Base-by-base conservation (phyloP, 2,888 invertebrate species). In the Brachycybe producta region DNA sequence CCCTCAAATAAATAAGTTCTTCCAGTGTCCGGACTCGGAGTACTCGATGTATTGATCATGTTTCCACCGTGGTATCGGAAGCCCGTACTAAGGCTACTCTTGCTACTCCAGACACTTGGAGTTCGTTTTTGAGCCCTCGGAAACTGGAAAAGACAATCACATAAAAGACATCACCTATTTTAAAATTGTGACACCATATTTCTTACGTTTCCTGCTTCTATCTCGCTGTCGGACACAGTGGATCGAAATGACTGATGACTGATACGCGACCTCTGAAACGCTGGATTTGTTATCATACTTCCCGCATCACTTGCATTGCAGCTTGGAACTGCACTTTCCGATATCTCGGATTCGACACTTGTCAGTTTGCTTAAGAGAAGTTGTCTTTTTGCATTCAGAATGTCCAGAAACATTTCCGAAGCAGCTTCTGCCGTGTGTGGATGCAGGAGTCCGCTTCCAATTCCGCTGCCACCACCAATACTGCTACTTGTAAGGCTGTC, bases 221-320 rank as follows among this genome's bases (percentile, higher is more conserved):
- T 83, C 74, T 92, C 92, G 64, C 88, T 90, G 70, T 92, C 92
- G 61, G 91, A 92, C 63, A 90, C 84, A 60, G 90, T 86, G 61
- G 88, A 87, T 65, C 90, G 80, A 49, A 68, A 65, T 50, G 65
- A 62, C 61, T 83, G 79, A 69, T 80, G 77, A 62, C 75, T 81
- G 67, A 76, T 78, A 68, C 79, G 78, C 69, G 76, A 82, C 62
- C 73, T 72, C 67, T 75, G 79, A 70, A 75, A 81, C 62, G 82
- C 79, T 60, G 84, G 78, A 71, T 82, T 81, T 65, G 80, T 82
- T 62, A 84, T 82, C 70, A 84, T 82, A 66, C 82, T 84, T 64
- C 84, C 83, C 62, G 80, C 79, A 63, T 81, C 81, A 43, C 63
- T 62, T 26, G 57, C 61, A 52, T 60, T 60, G 53, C 61, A 61